Base-by-base conservation (phyloP, 2,797 vertebrate species). In the Valencia hispanica region DNA sequence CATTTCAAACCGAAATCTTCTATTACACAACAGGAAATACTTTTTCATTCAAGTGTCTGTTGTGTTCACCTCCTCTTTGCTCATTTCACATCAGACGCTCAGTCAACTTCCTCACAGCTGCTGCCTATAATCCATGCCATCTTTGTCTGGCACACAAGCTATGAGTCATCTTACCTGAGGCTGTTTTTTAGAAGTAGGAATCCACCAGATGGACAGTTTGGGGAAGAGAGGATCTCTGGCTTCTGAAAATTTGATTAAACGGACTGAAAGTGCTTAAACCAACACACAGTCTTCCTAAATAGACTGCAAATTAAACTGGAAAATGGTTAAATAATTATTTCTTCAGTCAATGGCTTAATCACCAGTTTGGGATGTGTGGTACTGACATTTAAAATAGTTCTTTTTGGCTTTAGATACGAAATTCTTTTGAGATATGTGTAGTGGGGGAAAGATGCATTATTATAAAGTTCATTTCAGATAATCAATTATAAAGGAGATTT, bases 151-250 rank as follows among this genome's bases (percentile, higher is more conserved):
- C 39, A 45, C 71, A 59, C 63, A 41, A 66, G 63, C 36, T 7
- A 20, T 72, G 39, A 45, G n/a, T 59, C 53, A 73, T 6, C 17
- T 57, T 20, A 72, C 50, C 51, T 72, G 51, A 72, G 70, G 70
- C 48, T n/a, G 17, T 48, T 34, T 39, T 39, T 51, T 25, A 71
- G 32, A 51, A 53, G 34, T 7, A 39, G 25, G 47, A 70, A 71
- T 71, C 48, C 48, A 53, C 70, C 70, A 53, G 70, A 39, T 53
- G 48, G 14, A 39, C 12, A 53, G 12, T 8, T 59, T 61, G 18
- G 15, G 6, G 57, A 30, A 57, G 27, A 57, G 57, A 32, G 57
- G 57, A 18, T 61, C 17, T 61, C 27, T 20, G 57, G 30, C 57
- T 61, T 61, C 30, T 61, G 57, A 30, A 61, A 61, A 61, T 32